Evolutionary conservation across 2,888 invertebrate genomes (phyloP).

Genomic region (Melanostoma scalare): DNA sequence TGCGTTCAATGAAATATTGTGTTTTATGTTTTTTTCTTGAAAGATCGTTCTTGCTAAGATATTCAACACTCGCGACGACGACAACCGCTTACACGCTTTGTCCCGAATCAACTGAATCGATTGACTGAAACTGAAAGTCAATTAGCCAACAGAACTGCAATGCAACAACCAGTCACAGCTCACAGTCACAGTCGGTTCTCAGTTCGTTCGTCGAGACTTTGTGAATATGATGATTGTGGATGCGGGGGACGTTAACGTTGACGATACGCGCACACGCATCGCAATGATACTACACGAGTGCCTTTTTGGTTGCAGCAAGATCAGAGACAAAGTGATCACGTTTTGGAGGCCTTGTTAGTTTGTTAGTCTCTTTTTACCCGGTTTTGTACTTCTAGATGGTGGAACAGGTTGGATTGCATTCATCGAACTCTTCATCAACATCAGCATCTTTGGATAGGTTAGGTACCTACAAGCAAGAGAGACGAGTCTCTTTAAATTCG

Average conservation of each 20-base stretch:
- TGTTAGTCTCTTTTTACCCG: slow-evolving; percentile 49
- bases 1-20: slow-evolving; percentile 43
- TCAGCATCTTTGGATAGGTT: background rate
- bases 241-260: slow-evolving; percentile 5
- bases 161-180: slow-evolving; percentile 18
- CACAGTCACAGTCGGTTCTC: background rate
- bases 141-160: slow-evolving; percentile 65
- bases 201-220: slow-evolving; percentile 35
- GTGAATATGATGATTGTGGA: background rate
- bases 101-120: slow-evolving; percentile 71
- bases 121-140: slow-evolving; percentile 72
- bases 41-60: slow-evolving; percentile 45
- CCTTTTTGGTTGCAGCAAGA: slow-evolving; percentile 56
- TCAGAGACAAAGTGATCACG: slow-evolving; percentile 59
- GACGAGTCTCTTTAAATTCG: background rate
- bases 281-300: slow-evolving; percentile 23
- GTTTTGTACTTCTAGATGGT: slow-evolving; percentile 32
- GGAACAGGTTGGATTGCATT: slow-evolving; percentile 67
- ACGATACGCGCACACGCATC: slow-evolving; percentile 2
- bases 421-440: slow-evolving; percentile 48
- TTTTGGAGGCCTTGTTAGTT: slow-evolving; percentile 25
- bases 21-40: slow-evolving; percentile 30
- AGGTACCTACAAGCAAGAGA: slow-evolving; percentile 24
- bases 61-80: slow-evolving; percentile 47
- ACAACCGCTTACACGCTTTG: slow-evolving; percentile 72